Evolutionary conservation across 2,113 vertebrate genomes (phyloP), one percentile per base, ranked within the genome.

Genomic region (Noctilio leporinus): DNA sequence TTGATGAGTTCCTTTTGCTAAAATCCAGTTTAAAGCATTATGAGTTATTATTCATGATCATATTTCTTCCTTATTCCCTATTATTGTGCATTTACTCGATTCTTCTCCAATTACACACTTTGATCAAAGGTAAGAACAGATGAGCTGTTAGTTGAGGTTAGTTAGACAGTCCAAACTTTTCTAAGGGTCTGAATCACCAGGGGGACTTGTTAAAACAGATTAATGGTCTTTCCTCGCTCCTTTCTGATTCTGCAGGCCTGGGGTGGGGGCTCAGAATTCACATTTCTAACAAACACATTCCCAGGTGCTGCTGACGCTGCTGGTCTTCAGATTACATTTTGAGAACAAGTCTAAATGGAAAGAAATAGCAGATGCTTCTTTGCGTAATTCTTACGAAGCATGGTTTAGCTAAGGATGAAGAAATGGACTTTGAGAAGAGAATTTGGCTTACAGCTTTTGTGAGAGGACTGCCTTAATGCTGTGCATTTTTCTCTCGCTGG

Each of bases 401-500:
- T 55, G 3, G 94, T 28, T 45, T 87, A 73, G 67, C 73, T 55
- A 89, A 75, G 33, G 28, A 49, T 24, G 20, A 26, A 85, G 89
- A 67, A 77, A 55, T 47, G 49, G 38, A 62, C 47, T 70, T 88
- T 70, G 77, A 87, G 91, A 91, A 89, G 86, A 43, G 62, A 92
- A 59, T 92, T 89, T 95, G 91, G 67, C 57, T 57, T 86, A 33
- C 26, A 62, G 35, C 91, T 94, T 95, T 89, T 82, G 76, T 69
- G 86, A 81, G 78, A 4, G 15, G 49, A 40, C 67, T 92, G 62
- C 65, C 69, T 94, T 86, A 33, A 95, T 89, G 77, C 85, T 70
- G 89, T 77, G 35, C 17, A 69, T 87, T 96, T 97, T 97, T 85
- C 76, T 86, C 57, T 83, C 83, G 57, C 35, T 85, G 92, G 91